A percentile compares a stretch with the other conserved stretches of the same genome.
Evolutionary conservation across 2,113 vertebrate species (phyloP).

Genomic region (Albula goreensis): DNA sequence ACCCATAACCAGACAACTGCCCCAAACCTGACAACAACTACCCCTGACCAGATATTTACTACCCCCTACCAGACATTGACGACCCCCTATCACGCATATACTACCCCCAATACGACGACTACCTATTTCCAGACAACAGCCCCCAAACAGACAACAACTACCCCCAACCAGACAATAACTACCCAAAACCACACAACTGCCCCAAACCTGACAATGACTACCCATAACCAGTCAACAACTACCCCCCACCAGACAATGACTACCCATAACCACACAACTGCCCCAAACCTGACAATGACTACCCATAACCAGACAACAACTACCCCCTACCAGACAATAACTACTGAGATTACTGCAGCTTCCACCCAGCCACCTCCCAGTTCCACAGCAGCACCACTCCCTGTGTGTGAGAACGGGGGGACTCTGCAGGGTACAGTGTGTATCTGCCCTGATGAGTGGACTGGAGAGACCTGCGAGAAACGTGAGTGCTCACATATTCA

Average conservation of each 20-base stretch:
- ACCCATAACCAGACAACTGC: too few relatives aligned
- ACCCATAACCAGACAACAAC: too few relatives aligned
- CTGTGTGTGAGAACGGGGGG: conserved; percentile 14
- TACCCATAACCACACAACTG: not conserved
- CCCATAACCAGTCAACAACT: not conserved
- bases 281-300: too few relatives aligned
- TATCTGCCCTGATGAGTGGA: conserved; percentile 20
- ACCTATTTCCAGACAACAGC: not conserved
- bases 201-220: not conserved
- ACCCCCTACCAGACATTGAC: not conserved
- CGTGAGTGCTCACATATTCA: conserved; percentile 4
- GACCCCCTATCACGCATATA: too few relatives aligned
- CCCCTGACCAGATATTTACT: not conserved
- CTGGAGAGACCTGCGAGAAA: conserved; percentile 15
- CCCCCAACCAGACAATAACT: not conserved
- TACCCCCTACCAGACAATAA: not conserved
- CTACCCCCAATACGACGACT: not conserved
- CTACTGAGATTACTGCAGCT: not conserved
- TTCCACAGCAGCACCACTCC: not conserved
- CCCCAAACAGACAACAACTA: not conserved
- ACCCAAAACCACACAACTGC: not conserved
- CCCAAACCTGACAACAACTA: not conserved
- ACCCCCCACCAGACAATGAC: not conserved
- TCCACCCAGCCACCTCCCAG: not conserved
- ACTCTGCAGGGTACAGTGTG: not conserved